These are phyloP conservation scores for Dicyrtomina minuta DNA, from an alignment of 2,888 invertebrate genomes.

Conservation along the genomic window DNA sequence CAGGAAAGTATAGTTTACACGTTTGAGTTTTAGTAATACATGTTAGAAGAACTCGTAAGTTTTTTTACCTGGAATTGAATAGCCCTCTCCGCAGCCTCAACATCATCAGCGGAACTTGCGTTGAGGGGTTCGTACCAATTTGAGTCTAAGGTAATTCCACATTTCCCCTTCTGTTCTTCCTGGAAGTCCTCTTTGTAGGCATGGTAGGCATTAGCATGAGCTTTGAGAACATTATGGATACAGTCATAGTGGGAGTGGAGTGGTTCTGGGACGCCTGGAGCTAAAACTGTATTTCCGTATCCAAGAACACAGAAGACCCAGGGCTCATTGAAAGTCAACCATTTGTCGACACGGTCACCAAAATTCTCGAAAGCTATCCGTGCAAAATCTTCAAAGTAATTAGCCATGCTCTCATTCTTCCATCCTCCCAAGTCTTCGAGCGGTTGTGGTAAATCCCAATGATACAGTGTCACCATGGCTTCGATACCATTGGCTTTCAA, in stretches of 20 bases:
- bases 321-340: constrained; percentile 41
- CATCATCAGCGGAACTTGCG: constrained; percentile 27
- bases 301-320: constrained; percentile 60
- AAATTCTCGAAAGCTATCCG: constrained; percentile 30
- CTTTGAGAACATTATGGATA: constrained; percentile 64
- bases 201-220: constrained; percentile 67
- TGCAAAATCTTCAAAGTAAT: constrained; percentile 35
- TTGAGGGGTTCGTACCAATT: constrained; percentile 45
- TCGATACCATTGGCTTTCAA: constrained; percentile 63
- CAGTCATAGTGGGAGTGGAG: constrained; percentile 66
- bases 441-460: constrained; percentile 39
- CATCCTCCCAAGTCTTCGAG: constrained; percentile 35
- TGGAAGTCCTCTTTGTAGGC: constrained; percentile 64
- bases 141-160: constrained; percentile 47
- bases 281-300: constrained; percentile 59
- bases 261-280: constrained; percentile 58
- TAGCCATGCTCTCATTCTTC: constrained; percentile 32
- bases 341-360: constrained; percentile 32
- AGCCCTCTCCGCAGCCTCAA: constrained; percentile 44
- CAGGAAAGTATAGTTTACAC: no score
- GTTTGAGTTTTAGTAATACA: no score
- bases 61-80: constrained; percentile 44
- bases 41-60: no score
- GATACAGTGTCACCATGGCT: constrained; percentile 60
- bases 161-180: constrained; percentile 47